Percentiles rank a stretch among this genome's conserved stretches.
Conservation (phyloP, 1,140 invertebrate species). For the Centruroides sculpturatus region DNA sequence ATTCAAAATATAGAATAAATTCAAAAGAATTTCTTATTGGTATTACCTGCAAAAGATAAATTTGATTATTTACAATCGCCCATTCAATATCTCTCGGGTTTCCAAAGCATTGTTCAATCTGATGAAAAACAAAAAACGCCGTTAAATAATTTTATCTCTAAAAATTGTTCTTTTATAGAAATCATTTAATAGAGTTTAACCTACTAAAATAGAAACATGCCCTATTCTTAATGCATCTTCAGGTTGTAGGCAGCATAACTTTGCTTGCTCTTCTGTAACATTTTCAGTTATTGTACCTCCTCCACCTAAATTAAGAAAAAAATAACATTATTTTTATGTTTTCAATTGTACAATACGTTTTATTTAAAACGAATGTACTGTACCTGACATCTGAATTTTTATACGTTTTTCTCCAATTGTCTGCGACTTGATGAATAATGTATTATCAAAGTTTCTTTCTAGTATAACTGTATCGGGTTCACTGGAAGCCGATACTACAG, state of each 20-base stretch:
- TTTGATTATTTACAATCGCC: slow-evolving; percentile 6
- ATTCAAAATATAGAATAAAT: too few relatives aligned
- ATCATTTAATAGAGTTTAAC: background rate
- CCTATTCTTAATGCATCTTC: slow-evolving; percentile 2
- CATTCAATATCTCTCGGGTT: slow-evolving; percentile 19
- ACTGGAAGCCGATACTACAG: slow-evolving; percentile 52
- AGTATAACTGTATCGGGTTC: slow-evolving; percentile 52
- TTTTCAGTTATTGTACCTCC: too few relatives aligned
- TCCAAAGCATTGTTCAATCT: slow-evolving; percentile 8
- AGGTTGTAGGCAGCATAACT: background rate
- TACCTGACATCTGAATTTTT: too few relatives aligned
- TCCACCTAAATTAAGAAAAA: too few relatives aligned
- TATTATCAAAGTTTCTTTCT: too few relatives aligned
- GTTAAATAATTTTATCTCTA: background rate
- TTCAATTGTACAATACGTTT: too few relatives aligned
- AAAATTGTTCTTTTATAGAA: background rate
- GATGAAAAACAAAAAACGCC: background rate
- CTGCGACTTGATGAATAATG: too few relatives aligned
- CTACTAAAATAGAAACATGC: slow-evolving; percentile 3
- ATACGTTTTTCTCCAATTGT: too few relatives aligned
- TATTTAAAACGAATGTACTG: too few relatives aligned
- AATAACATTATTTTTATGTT: too few relatives aligned
- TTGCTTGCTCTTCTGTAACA: too few relatives aligned
- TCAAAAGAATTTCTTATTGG: background rate
- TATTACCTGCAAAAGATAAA: slow-evolving; percentile 11